Base-by-base conservation (phyloP, 2,888 invertebrate genomes). In the Tiliacea aurago region DNA sequence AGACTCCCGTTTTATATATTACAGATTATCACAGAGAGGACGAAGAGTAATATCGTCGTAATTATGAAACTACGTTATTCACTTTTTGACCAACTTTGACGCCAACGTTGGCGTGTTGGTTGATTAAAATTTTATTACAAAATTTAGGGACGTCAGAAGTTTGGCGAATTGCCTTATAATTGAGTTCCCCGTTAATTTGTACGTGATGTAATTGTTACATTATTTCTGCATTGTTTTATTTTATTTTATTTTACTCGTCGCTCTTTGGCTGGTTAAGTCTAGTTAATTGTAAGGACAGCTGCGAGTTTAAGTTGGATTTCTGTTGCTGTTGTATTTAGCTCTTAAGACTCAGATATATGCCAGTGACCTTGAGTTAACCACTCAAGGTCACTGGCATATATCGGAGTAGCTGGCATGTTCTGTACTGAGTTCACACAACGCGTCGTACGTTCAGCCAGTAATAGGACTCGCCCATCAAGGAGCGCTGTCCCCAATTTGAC, bases 71-170 rank as follows among this genome's bases (percentile, higher is more conserved):
- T 72, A 79, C 73, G 56, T 69, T 62, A 76, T 71, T 68, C 73
- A 79, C 58, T 70, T 67, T 82, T 72, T 53, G 49, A 59, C 56
- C 69, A 80, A 83, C 72, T 79, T 79, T 83, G 76, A 81, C 75
- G 58, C 83, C 76, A 81, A 81, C 70, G 67, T 70, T 70, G 76
- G 75, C 55, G 49, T 76, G 83, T 79, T 81, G 78, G 73, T 47
- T 85, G 84, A 84, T 89, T 86, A 87, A 88, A 89, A 85, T 89
- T 87, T 83, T 87, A 88, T 84, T 83, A 81, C 86, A 76, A 85
- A 84, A 79, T 81, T 76, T 79, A 78, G 81, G 69, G 75, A 76
- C 69, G 80, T 70, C 78, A 83, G 74, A 86, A 90, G 76, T 86
- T 73, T 56, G 47, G 75, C 74, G 83, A 86, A 88, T 90, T 86